Evolutionary conservation across 2,888 invertebrate genomes (phyloP).

Genomic region (Theodoxus fluviatilis): DNA sequence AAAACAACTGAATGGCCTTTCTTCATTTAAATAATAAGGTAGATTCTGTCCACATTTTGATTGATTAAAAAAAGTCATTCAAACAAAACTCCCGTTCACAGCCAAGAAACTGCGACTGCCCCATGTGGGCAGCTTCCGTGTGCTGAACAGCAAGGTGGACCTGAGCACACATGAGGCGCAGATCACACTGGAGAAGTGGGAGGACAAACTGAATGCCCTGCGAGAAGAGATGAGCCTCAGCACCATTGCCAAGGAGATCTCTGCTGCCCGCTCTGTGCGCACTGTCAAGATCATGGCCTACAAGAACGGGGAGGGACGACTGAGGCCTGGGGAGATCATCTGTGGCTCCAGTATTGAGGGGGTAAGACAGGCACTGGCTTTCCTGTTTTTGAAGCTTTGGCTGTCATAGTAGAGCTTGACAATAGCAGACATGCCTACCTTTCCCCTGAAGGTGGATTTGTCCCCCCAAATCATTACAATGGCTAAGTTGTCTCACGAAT

Average conservation of each 20-base stretch:
- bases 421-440: too few species aligned
- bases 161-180: constrained; percentile 62
- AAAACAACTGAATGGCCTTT: neutral
- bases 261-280: constrained; percentile 55
- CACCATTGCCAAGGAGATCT: constrained; percentile 59
- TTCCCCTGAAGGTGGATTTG: too few species aligned
- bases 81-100: too few species aligned
- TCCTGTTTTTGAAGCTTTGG: neutral
- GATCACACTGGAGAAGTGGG: constrained; percentile 58
- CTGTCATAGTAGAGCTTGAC: too few species aligned
- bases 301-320: constrained; percentile 63
- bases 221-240: constrained; percentile 53
- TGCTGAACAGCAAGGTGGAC: constrained; percentile 65
- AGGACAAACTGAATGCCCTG: constrained; percentile 49
- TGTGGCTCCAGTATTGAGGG: constrained; percentile 63
- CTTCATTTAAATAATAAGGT: too few species aligned
- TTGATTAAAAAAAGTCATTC: too few species aligned
- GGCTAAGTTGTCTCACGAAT: too few species aligned
- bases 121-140: constrained; percentile 62
- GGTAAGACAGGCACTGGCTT: constrained; percentile 42
- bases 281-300: constrained; percentile 62
- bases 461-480: too few species aligned
- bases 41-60: too few species aligned
- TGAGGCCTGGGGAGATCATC: constrained; percentile 57
- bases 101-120: constrained; percentile 52